Conservation (phyloP, 2,888 invertebrate species). For the Nephrotoma guestfalica region DNA sequence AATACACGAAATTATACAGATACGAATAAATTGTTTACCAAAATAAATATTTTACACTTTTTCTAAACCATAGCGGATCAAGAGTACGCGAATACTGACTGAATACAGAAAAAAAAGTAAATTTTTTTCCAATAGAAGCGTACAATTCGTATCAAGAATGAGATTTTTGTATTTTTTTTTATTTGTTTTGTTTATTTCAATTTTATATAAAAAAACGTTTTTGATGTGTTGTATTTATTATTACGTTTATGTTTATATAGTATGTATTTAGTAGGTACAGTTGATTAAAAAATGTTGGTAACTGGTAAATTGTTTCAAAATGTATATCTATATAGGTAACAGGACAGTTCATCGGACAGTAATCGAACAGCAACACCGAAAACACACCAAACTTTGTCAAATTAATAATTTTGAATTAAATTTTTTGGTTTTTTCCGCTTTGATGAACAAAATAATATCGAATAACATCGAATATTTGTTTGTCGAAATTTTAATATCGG, state of each 20-base stretch:
- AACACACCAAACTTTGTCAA: too few relatives aligned
- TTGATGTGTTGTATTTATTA: background rate
- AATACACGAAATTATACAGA: background rate
- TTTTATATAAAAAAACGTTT: background rate
- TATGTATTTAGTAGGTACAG: background rate
- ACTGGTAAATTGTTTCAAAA: too few relatives aligned
- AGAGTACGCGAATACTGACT: background rate
- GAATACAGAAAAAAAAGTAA: background rate
- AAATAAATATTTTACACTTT: background rate
- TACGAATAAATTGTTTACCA: background rate
- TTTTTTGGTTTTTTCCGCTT: too few relatives aligned
- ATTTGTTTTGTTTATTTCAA: background rate
- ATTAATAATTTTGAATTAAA: too few relatives aligned
- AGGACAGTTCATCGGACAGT: too few relatives aligned
- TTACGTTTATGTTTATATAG: background rate
- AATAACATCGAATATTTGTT: too few relatives aligned
- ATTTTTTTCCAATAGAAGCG: background rate
- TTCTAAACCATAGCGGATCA: background rate
- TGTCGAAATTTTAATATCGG: too few relatives aligned
- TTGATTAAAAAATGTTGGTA: background rate
- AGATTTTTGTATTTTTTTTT: background rate
- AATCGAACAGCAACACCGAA: too few relatives aligned
- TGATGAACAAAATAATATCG: too few relatives aligned
- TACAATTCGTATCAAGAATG: background rate
- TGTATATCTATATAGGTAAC: too few relatives aligned